phyloP scores from a whole-genome alignment of 53 echinoderm and acorn worm species.

The Luidia sarsii region DNA sequence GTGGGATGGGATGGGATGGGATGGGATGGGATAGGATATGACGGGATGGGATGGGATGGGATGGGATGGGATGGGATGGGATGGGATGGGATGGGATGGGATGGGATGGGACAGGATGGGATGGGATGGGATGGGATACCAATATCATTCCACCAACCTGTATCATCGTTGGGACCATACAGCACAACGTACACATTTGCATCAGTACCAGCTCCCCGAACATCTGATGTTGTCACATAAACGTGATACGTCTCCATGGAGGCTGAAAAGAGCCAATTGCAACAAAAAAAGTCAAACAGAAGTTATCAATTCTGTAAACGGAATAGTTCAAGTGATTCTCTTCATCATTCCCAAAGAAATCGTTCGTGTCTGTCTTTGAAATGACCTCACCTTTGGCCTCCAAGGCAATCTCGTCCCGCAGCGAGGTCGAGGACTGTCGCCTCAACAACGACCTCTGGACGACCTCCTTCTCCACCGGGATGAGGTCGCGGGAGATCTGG shows the following conservation, averaged over 20 bases:
- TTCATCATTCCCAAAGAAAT: not conserved
- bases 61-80: too few relatives aligned
- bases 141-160: constrained; percentile 67
- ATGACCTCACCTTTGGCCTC: constrained; percentile 95
- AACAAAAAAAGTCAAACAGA: not conserved
- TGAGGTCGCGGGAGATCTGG: constrained; percentile 89
- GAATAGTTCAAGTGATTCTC: not conserved
- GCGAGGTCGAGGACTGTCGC: constrained; percentile 83
- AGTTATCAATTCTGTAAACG: not conserved
- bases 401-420: constrained; percentile 85
- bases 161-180: constrained; percentile 89
- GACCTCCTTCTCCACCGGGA: constrained; percentile 83
- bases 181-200: constrained; percentile 90
- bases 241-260: constrained; percentile 94
- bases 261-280: constrained; percentile 15
- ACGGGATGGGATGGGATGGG: too few relatives aligned
- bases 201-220: constrained; percentile 93
- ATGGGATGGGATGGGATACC: too few relatives aligned
- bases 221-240: constrained; percentile 83
- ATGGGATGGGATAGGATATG: too few relatives aligned
- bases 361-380: too few relatives aligned
- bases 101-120: too few relatives aligned
- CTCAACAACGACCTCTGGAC: constrained; percentile 74
- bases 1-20: too few relatives aligned
- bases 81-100: too few relatives aligned